Conservation (phyloP, 2,888 invertebrate species). For the Archips xylosteana region DNA sequence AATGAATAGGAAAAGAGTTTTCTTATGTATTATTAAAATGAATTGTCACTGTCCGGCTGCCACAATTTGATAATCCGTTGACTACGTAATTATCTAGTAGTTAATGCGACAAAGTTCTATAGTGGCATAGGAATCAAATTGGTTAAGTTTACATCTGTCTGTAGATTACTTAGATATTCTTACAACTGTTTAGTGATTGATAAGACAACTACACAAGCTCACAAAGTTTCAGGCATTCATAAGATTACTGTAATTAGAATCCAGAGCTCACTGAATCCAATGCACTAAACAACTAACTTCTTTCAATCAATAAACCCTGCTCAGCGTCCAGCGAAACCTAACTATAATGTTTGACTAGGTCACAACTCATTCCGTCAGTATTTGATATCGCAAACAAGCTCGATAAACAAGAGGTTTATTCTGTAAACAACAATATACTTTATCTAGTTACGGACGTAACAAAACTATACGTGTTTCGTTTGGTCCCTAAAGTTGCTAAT, state of each 20-base stretch:
- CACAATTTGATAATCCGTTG: too few relatives aligned
- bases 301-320: slow-evolving; percentile 5
- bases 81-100: too few relatives aligned
- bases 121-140: too few relatives aligned
- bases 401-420: slow-evolving; percentile 24
- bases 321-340: slow-evolving; percentile 12
- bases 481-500: slow-evolving; percentile 13
- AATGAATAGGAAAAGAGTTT: too few relatives aligned
- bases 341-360: slow-evolving; percentile 10
- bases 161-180: too few relatives aligned
- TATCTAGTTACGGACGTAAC: slow-evolving; percentile 31
- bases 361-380: slow-evolving; percentile 34
- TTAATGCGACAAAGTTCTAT: too few relatives aligned
- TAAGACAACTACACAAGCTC: too few relatives aligned
- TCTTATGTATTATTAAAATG: too few relatives aligned
- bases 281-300: background rate
- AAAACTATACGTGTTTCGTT: slow-evolving; percentile 33
- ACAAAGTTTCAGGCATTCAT: background rate
- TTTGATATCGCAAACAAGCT: slow-evolving; percentile 19
- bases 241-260: background rate
- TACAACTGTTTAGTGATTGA: too few relatives aligned
- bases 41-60: too few relatives aligned
- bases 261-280: background rate
- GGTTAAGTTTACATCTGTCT: too few relatives aligned
- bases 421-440: slow-evolving; percentile 34